Base-by-base conservation (phyloP, 2,888 invertebrate species). In the Spisula subtruncata region DNA sequence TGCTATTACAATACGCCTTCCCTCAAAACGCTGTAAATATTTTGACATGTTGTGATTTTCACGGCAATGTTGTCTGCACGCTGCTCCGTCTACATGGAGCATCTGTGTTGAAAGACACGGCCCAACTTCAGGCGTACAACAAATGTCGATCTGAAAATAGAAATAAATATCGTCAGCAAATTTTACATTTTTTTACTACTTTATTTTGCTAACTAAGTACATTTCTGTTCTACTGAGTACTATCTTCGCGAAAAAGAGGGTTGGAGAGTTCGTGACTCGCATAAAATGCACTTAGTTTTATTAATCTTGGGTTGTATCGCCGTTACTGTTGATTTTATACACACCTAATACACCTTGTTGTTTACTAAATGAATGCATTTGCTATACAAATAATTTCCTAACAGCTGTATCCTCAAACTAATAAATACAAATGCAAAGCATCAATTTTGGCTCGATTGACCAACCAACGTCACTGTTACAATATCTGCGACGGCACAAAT, bases 11-110 rank as follows among this genome's bases (percentile, higher is more conserved):
- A 41, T 85, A 80, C 79, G 85, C 48, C 20, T n/a, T 8, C 29
- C 41, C 51, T 85, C 85, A 85, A 41, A 12, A 35, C 25, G 32
- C 41, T 35, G 79, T 80, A 85, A 85, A 85, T 85, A 85, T 85
- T 85, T 85, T 85, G 85, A 85, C 85, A 85, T 75, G 35, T 29
- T 79, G 85, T 32, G 51, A 29, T 85, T 85, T 56, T 80, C 25
- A 56, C 54, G 79, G 56, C 80, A 32, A 80, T 85, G 54, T 32
- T 35, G 25, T 81, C 81, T 81, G 81, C 81, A 48, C 48, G 48
- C 5, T 48, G 46, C 81, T 81, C 81, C 46, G 48, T 51, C n/a
- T 81, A 51, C 81, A 48, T 81, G n/a, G 48, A 48, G 8, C 48
- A 81, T 51, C 25, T 8, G 80, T 56, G 85, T 41, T 85, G 85